Evolutionary conservation across 2,797 vertebrate species (phyloP).

Genomic region (Denticeps clupeoides): DNA sequence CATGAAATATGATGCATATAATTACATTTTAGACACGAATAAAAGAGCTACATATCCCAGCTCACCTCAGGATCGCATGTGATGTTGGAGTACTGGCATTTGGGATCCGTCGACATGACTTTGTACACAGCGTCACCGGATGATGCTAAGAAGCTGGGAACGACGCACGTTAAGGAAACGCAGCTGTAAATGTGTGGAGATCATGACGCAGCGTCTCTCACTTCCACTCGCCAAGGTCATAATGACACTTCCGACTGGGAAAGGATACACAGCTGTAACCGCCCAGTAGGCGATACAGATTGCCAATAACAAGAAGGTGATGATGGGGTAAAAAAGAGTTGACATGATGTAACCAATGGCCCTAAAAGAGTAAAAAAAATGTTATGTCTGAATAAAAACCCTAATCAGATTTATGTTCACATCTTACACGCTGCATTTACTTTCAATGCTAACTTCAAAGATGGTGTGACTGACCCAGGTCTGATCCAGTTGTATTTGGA

Average conservation of each 20-base stretch:
- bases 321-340: slow-evolving; percentile 79
- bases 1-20: too few species aligned
- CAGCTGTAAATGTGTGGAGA: too few species aligned
- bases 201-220: too few species aligned
- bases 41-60: background rate
- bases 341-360: slow-evolving; percentile 83
- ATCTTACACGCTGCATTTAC: too few species aligned
- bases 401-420: too few species aligned
- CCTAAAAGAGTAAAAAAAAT: too few species aligned
- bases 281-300: slow-evolving; percentile 88
- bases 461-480: too few species aligned
- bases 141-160: slow-evolving; percentile 78
- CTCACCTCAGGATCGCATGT: slow-evolving; percentile 78
- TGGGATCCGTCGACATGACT: slow-evolving; percentile 66
- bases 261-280: slow-evolving; percentile 93
- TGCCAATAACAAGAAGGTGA: slow-evolving; percentile 83
- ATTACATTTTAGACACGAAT: background rate
- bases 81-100: slow-evolving; percentile 74
- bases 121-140: slow-evolving; percentile 85
- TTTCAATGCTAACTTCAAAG: too few species aligned
- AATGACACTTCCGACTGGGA: background rate
- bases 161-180: slow-evolving; percentile 42
- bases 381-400: too few species aligned
- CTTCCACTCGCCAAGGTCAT: too few species aligned
- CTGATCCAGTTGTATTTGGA: too few species aligned